Evolutionary conservation across 1,140 invertebrate genomes (phyloP).

Genomic region (Akabosia matsudoensis): DNA sequence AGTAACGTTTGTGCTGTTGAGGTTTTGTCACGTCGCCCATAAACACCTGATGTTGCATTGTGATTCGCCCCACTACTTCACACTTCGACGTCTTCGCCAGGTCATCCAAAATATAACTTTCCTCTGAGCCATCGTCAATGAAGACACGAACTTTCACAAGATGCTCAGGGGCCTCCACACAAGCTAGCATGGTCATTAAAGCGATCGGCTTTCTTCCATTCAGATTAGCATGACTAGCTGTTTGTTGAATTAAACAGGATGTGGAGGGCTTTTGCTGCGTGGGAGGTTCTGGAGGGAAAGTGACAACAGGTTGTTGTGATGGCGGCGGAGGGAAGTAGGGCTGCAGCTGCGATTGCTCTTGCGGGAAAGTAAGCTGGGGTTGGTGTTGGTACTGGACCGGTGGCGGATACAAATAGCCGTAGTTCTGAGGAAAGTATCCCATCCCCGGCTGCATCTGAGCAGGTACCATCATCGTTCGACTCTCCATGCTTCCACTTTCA

Average conservation of each 20-base stretch:
- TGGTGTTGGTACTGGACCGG: too few species aligned
- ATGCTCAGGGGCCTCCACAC: neutral
- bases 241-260: too few species aligned
- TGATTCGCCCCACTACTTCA: neutral
- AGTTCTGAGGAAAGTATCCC: too few species aligned
- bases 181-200: neutral
- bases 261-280: too few species aligned
- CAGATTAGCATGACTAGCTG: too few species aligned
- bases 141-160: neutral
- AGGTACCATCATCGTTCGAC: neutral
- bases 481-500: neutral
- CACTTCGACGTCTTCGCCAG: neutral
- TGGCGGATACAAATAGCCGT: too few species aligned
- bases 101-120: neutral
- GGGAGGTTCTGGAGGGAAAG: too few species aligned
- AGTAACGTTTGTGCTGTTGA: neutral
- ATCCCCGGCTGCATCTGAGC: too few species aligned
- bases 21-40: neutral
- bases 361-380: too few species aligned
- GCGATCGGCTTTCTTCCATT: neutral
- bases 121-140: neutral
- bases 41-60: neutral
- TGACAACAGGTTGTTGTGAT: too few species aligned
- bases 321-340: too few species aligned
- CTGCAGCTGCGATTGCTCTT: too few species aligned